phyloP scores from a whole-genome alignment of 2,797 vertebrate genomes.

The Acanthis flammea region DNA sequence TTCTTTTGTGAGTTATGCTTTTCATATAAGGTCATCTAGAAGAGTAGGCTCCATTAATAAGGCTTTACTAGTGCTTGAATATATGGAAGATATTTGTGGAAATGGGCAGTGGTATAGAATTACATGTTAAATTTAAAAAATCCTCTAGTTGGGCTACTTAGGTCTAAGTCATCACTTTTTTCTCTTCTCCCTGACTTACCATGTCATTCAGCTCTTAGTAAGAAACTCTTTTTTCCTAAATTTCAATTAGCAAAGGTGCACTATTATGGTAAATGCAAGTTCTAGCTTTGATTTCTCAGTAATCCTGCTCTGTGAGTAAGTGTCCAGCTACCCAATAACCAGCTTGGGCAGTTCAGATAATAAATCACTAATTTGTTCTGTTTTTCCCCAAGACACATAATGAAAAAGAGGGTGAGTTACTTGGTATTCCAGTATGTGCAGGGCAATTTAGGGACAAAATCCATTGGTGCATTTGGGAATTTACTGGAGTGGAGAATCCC shows the following conservation, averaged over 20 bases:
- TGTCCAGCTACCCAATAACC: not conserved
- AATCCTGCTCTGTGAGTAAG: not conserved
- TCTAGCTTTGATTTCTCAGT: not conserved
- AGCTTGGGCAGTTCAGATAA: not conserved
- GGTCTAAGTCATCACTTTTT: not conserved
- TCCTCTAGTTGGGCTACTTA: not conserved
- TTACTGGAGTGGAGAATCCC: not conserved
- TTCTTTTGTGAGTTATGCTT: not conserved
- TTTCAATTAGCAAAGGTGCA: not conserved
- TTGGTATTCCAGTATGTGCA: not conserved
- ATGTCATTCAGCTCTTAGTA: not conserved
- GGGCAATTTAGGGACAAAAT: not conserved
- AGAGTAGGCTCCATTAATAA: not conserved
- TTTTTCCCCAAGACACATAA: not conserved
- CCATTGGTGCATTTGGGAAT: not conserved
- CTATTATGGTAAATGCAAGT: not conserved
- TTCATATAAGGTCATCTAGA: not conserved
- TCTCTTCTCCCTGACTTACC: not conserved
- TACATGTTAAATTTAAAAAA: not conserved
- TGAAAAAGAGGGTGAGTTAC: not conserved
- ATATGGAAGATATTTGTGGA: not conserved
- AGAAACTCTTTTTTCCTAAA: not conserved
- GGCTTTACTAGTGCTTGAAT: not conserved
- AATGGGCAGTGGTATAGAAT: not conserved
- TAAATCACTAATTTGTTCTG: not conserved